Conservation (phyloP, 2,888 invertebrate species). For the Elaeidobius kamerunicus region DNA sequence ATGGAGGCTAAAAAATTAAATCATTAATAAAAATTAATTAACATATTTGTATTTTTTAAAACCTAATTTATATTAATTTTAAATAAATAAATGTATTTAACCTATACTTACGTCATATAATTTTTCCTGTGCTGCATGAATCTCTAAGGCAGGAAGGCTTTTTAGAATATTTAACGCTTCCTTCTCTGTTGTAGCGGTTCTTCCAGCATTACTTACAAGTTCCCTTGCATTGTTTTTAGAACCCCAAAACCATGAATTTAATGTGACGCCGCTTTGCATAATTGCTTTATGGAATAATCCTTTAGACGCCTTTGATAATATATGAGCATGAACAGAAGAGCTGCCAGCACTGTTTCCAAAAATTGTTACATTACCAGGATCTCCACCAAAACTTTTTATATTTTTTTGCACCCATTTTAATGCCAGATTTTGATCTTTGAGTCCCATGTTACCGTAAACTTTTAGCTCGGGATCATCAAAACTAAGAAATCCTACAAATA, state of each 20-base stretch:
- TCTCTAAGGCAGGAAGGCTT: conserved; percentile 26
- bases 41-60: neutral
- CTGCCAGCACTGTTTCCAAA: conserved; percentile 31
- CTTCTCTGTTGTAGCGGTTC: conserved; percentile 34
- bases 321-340: conserved; percentile 21
- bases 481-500: conserved; percentile 22
- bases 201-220: conserved; percentile 32
- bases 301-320: conserved; percentile 21
- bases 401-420: conserved; percentile 53
- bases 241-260: conserved; percentile 35
- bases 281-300: conserved; percentile 41
- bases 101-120: conserved; percentile 30
- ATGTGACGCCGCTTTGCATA: conserved; percentile 39
- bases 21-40: neutral
- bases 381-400: conserved; percentile 51
- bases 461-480: conserved; percentile 20
- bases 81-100: neutral
- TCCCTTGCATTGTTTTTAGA: conserved; percentile 14
- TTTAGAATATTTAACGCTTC: conserved; percentile 35
- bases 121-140: conserved; percentile 33
- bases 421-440: conserved; percentile 53
- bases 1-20: conserved; percentile 12
- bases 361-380: conserved; percentile 52
- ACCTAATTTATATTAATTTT: neutral
- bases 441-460: conserved; percentile 53